Evolutionary conservation across 1,140 invertebrate species (phyloP).

Genomic region (Colletes latitarsis): DNA sequence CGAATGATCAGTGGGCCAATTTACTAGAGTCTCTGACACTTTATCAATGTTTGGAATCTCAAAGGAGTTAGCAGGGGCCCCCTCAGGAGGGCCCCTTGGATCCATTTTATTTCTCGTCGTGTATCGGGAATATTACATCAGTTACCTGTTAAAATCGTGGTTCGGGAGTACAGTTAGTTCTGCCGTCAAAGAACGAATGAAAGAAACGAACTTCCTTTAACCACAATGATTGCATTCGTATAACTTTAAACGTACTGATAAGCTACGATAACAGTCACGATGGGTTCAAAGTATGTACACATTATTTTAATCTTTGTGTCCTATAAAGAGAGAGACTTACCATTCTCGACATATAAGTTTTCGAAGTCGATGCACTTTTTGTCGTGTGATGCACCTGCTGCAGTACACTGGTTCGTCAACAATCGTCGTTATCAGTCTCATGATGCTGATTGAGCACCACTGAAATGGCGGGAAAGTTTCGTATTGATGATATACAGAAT

Average conservation of each 20-base stretch:
- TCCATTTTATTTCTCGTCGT: constrained; percentile 70
- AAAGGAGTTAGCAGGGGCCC: constrained; percentile 75
- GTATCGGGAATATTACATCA: constrained; percentile 30
- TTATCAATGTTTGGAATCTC: constrained; percentile 74
- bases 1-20: constrained; percentile 67
- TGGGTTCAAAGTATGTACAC: neutral
- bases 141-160: constrained; percentile 38
- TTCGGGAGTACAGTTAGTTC: constrained; percentile 10
- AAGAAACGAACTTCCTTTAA: constrained; percentile 32
- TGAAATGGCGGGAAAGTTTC: constrained; percentile 54
- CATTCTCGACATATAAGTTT: constrained; percentile 50
- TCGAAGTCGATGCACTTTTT: constrained; percentile 55
- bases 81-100: constrained; percentile 79
- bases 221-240: constrained; percentile 21
- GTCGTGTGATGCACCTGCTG: constrained; percentile 54
- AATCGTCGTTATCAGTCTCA: constrained; percentile 55
- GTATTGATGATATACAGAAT: constrained; percentile 7
- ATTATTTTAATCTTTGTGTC: neutral
- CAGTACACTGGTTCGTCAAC: constrained; percentile 59
- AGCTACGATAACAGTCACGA: neutral
- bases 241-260: constrained; percentile 9
- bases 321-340: constrained; percentile 33
- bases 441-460: constrained; percentile 38
- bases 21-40: constrained; percentile 61
- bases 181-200: constrained; percentile 3